Conservation (phyloP, 2,113 vertebrate genomes). For the Helogale parvula region DNA sequence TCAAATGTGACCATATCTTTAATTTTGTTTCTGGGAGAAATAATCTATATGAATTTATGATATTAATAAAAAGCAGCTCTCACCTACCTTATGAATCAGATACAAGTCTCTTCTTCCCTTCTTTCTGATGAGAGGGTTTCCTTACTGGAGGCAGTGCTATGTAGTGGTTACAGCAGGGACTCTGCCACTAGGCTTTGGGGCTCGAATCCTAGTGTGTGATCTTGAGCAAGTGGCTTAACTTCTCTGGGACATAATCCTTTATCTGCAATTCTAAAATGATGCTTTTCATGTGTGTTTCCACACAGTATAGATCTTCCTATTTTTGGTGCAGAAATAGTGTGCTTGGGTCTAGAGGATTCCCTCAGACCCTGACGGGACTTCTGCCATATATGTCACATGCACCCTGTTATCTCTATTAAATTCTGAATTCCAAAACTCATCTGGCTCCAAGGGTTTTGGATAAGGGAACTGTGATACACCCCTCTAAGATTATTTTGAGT, state of each 20-base stretch:
- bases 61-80: neutral
- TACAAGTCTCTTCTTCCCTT: neutral
- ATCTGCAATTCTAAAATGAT: neutral
- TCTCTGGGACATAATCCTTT: neutral
- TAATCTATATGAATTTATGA: neutral
- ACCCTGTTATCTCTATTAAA: neutral
- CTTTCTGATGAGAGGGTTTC: neutral
- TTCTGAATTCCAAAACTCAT: neutral
- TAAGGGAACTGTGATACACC: neutral
- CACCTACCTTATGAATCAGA: neutral
- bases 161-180: neutral
- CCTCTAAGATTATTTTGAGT: neutral
- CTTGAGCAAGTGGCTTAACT: neutral
- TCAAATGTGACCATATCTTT: neutral
- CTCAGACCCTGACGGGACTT: neutral
- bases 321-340: neutral
- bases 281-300: neutral
- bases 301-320: neutral
- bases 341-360: neutral
- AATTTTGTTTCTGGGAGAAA: slow-evolving; percentile 37
- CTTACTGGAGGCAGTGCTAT: neutral
- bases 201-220: neutral
- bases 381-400: neutral
- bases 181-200: neutral
- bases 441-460: neutral